Conservation (phyloP, 2,113 vertebrate genomes). For the Brachyhypopomus gauderio region DNA sequence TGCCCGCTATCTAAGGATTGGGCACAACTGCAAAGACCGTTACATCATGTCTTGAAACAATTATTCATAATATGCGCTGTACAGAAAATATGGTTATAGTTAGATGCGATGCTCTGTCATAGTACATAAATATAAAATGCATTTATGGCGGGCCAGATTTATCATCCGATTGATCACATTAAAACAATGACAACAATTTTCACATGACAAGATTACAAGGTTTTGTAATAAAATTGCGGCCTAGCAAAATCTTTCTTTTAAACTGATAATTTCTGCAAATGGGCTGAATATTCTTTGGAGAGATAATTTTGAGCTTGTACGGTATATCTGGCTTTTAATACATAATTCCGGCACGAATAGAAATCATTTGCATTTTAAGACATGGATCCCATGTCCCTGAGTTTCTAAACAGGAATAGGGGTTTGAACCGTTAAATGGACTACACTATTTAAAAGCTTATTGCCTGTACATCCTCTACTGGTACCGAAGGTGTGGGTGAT, state of each 20-base stretch:
- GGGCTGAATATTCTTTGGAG: not conserved
- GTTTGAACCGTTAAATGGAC: no score
- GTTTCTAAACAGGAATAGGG: no score
- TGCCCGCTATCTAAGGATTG: not conserved
- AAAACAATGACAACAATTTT: constrained; percentile 46
- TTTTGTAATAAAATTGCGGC: not conserved
- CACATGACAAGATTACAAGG: not conserved
- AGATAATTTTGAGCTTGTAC: not conserved
- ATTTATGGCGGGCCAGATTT: constrained; percentile 15
- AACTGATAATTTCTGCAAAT: not conserved
- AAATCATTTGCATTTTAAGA: not conserved
- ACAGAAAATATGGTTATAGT: constrained; percentile 37
- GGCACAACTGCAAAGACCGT: constrained; percentile 26
- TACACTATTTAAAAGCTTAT: no score
- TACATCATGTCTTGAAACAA: constrained; percentile 32
- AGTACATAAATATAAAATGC: constrained; percentile 33
- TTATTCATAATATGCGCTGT: constrained; percentile 42
- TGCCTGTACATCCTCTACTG: no score
- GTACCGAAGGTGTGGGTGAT: no score
- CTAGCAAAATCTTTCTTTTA: not conserved
- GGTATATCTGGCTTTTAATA: not conserved
- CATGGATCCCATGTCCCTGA: no score
- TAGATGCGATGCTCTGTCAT: constrained; percentile 16
- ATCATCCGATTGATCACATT: constrained; percentile 44
- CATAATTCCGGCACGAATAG: not conserved